A percentile compares a stretch with the other conserved stretches of the same genome.
These are phyloP conservation scores for Mechanitis messenoides DNA, from an alignment of 2,888 invertebrate genomes.

Conservation along the genomic window DNA sequence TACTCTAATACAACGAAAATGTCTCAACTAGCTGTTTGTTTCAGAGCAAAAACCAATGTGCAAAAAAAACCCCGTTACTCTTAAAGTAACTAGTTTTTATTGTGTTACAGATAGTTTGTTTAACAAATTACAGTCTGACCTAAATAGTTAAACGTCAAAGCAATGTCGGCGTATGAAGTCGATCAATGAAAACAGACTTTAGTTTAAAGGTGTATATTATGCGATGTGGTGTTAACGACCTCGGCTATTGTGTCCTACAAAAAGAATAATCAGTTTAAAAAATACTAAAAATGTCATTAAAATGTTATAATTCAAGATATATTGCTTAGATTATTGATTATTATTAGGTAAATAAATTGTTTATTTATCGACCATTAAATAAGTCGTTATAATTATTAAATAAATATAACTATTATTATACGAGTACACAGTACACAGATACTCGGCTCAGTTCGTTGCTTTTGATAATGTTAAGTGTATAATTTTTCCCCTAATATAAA, in stretches of 20 bases:
- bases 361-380: too few relatives aligned
- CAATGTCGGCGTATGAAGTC: constrained; percentile 16
- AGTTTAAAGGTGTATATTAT: not conserved
- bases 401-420: too few relatives aligned
- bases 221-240: constrained; percentile 15
- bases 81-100: not conserved
- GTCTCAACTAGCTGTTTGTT: not conserved
- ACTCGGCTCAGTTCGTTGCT: too few relatives aligned
- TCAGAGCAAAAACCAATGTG: not conserved
- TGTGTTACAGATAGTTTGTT: not conserved
- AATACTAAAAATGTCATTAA: too few relatives aligned
- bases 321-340: too few relatives aligned
- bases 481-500: too few relatives aligned
- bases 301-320: too few relatives aligned
- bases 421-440: too few relatives aligned
- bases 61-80: not conserved
- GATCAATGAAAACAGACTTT: constrained; percentile 23
- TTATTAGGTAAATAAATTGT: too few relatives aligned
- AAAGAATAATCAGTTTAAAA: not conserved
- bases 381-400: too few relatives aligned
- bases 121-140: constrained; percentile 9
- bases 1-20: too few relatives aligned
- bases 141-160: constrained; percentile 11
- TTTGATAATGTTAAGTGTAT: too few relatives aligned
- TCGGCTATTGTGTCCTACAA: constrained; percentile 16